Evolutionary conservation across 2,888 invertebrate species (phyloP), one percentile per base, ranked within the genome.

Genomic region (Thelaira solivaga): DNA sequence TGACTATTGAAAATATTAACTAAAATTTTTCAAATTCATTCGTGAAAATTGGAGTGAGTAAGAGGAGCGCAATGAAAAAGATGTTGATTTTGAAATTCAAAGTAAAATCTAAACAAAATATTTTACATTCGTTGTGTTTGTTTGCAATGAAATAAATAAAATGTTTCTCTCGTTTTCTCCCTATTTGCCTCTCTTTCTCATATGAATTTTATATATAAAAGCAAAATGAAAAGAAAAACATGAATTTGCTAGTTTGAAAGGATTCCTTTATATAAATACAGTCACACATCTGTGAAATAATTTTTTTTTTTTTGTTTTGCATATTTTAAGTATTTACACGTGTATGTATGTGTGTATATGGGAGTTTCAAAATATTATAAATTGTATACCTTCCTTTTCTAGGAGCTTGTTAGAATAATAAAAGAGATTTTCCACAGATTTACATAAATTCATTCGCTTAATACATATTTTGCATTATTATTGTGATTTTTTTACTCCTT

Each of bases 371-470:
- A 31, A 39, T 20, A 26, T 43, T 34, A n/a, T 34, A n/a, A 4
- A 49, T 7, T 49, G 31, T 57, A 10, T 45, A 13, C 10, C 11
- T 43, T 39, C 26, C 16, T 51, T 49, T 49, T 47, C 41, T 49
- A 43, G 77, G 41, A 69, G 47, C 51, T 74, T 73, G 68, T 78
- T 71, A 61, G 71, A 67, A 75, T 72, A 79, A 72, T 71, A 82
- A 83, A 85, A n/a, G 84, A 83, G 83, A 84, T 85, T 86, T 86
- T 81, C 81, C 80, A 82, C 79, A 82, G 85, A 86, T 86, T 86
- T 86, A 83, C 86, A 86, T 86, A 86, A 85, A 84, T 84, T 85
- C 85, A 86, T 85, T 85, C 85, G 84, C 83, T 84, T 84, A 86
- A 84, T 84, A 86, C 83, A 85, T 83, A 85, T 87, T 86, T 85